Evolutionary conservation across 2,113 vertebrate genomes (phyloP), one percentile per base, ranked within the genome.

Genomic region (Parus major): DNA sequence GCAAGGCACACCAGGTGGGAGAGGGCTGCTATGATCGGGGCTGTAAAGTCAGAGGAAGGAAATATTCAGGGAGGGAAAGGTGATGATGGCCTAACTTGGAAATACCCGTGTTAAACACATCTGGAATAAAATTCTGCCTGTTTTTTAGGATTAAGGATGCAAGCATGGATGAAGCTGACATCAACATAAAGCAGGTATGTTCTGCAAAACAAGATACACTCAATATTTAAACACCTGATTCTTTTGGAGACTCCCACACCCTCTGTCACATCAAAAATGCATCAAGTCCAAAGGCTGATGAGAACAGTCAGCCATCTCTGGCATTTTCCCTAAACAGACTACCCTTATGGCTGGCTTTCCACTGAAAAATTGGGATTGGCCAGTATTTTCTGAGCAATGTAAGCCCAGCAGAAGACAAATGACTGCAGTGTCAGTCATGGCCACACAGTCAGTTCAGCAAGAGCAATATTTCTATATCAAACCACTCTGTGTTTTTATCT

Each of bases 1-100:
- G 18, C 3, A 60, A 59, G 22, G 28, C 17, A 64, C 17, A 49
- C 11, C 15, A 42, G 12, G 70, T 52, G 19, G 47, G n/a, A 52
- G 36, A 13, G 10, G 10, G 8, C 15, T 65, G 29, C 13, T 35
- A 35, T 25, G 63, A 46, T 4, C 0, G 0, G 15, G 46, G 41
- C 20, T 81, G 31, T 49, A 53, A 87, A 36, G 12, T 39, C 35
- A 82, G 36, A 25, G 16, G 17, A 88, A 68, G 21, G 44, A 33
- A 79, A 75, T 68, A 60, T 27, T 41, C 2, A 5, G 16, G 14
- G 46, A 80, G 21, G 25, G n/a, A 72, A 76, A 92, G 39, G n/a
- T 18, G 79, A 44, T 25, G 18, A 70, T 1, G 2, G 20, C 11
- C 59, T 92, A 29, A 81, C 39, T 42, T 60, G 33, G 60, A 57